A percentile compares a stretch with the other conserved stretches of the same genome.
Evolutionary conservation across 1,140 invertebrate species (phyloP).

Genomic region (Tyrophagus putrescentiae): DNA sequence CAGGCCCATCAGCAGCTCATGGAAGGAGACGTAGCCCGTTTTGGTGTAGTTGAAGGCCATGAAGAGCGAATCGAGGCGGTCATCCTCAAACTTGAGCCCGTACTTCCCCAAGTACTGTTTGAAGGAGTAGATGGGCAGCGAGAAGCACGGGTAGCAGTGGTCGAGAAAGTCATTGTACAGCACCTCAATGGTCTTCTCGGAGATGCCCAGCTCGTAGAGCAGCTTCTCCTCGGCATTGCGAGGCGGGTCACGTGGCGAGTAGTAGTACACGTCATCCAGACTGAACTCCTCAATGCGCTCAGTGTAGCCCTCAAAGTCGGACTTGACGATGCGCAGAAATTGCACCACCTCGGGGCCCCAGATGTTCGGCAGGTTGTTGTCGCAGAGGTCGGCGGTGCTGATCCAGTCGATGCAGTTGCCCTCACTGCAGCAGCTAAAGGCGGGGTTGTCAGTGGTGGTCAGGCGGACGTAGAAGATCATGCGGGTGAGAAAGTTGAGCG

Average conservation of each 20-base stretch:
- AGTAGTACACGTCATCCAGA: slow-evolving; percentile 14
- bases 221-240: slow-evolving; percentile 19
- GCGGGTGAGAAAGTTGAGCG: slow-evolving; percentile 17
- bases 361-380: background rate
- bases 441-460: no score
- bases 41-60: slow-evolving; percentile 16
- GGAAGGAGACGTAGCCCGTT: slow-evolving; percentile 30
- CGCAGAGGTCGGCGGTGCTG: background rate
- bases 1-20: slow-evolving; percentile 39
- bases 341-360: background rate
- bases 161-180: slow-evolving; percentile 21
- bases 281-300: slow-evolving; percentile 1
- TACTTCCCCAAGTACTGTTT: slow-evolving; percentile 20
- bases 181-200: slow-evolving; percentile 13
- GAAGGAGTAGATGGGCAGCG: slow-evolving; percentile 17
- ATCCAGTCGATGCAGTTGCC: background rate
- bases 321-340: background rate
- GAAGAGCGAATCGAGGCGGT: slow-evolving; percentile 9
- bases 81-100: slow-evolving; percentile 5
- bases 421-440: background rate
- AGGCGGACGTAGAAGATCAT: no score
- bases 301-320: background rate
- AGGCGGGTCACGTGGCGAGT: slow-evolving; percentile 18
- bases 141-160: slow-evolving; percentile 21
- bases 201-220: slow-evolving; percentile 14